Conservation (phyloP, 2,888 invertebrate genomes). For the Tipula lateralis region DNA sequence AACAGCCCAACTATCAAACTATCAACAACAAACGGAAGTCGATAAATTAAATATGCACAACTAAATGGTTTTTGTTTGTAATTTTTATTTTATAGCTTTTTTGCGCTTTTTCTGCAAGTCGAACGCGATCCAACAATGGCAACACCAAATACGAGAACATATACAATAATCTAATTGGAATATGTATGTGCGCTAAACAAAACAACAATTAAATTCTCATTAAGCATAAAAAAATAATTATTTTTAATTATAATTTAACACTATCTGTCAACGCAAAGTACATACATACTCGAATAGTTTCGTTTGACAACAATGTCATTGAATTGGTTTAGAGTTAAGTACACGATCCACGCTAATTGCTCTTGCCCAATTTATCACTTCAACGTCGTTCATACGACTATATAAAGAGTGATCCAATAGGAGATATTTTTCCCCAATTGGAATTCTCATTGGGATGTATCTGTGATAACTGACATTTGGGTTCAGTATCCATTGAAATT, state of each 20-base stretch:
- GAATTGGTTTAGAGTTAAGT: neutral
- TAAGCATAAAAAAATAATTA: neutral
- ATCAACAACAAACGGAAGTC: neutral
- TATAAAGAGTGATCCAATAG: no score
- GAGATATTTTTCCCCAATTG: no score
- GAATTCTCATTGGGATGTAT: no score
- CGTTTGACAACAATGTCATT: neutral
- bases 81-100: neutral
- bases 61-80: neutral
- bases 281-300: neutral
- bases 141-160: constrained; percentile 5
- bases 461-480: no score
- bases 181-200: neutral
- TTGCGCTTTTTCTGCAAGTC: neutral
- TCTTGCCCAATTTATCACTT: neutral
- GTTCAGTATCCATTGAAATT: neutral
- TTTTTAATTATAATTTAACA: neutral
- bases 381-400: neutral
- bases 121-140: neutral
- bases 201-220: neutral
- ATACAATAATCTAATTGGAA: neutral
- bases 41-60: constrained; percentile 19
- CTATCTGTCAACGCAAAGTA: neutral
- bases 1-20: neutral
- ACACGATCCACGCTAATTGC: neutral